Base-by-base conservation (phyloP, 2,113 vertebrate genomes). In the Leptobrachium ailaonicum region DNA sequence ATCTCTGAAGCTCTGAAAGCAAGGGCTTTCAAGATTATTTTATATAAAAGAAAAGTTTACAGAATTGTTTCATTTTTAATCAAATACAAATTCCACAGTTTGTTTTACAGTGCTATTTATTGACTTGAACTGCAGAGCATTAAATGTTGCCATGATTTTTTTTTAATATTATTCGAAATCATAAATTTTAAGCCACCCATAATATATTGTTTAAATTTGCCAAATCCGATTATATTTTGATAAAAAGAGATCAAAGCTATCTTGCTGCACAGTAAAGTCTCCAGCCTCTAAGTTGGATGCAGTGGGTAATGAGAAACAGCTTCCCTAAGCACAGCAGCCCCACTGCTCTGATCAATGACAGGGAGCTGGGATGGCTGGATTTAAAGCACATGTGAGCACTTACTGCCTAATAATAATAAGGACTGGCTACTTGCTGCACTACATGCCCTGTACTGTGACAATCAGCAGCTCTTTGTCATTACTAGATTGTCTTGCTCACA, bases 231-330 rank as follows among this genome's bases (percentile, higher is more conserved):
- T 77, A 69, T 45, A 73, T 40, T 73, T 4, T 81, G 82, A 70
- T 71, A 84, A 86, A 87, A 77, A 3, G 32, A 85, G 75, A 85
- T 76, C 76, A 83, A 88, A 86, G 73, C 77, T 66, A 5, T 87
- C 69, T 54, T 6, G 63, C 58, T 76, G 72, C 53, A 69, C 67
- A 86, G 11, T 78, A 85, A 86, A 88, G 84, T 76, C 66, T 50
- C 80, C 83, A 82, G 84, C 82, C 32, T 69, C 66, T 45, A 12
- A 20, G 64, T 68, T 79, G 2, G 74, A 67, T 68, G 20, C 78
- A 50, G 60, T 83, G 79, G 73, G 11, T 82, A 85, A 87, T 74
- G 73, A 83, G 82, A 84, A 90, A 85, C 83, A 88, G 72, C 20
- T 67, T 64, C 50, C 20, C 47, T 40, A 47, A 4, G n/a, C 71